Conservation (phyloP, 2,888 invertebrate species). For the Ectropis crepuscularia region DNA sequence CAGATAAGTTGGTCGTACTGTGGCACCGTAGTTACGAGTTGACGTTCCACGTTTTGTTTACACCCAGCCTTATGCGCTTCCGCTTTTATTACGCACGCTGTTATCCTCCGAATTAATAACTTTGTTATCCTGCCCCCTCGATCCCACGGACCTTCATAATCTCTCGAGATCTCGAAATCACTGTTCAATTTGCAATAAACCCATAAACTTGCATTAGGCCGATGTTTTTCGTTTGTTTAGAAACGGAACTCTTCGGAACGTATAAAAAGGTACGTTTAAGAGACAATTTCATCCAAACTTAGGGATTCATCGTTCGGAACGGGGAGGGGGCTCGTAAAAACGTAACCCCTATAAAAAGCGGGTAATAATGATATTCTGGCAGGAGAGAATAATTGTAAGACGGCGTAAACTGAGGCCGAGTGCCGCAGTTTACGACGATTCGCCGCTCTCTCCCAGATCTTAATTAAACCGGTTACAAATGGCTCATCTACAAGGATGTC, state of each 20-base stretch:
- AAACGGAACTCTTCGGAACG: constrained; percentile 35
- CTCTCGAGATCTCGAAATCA: constrained; percentile 25
- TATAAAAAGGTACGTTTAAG: constrained; percentile 41
- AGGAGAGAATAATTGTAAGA: constrained; percentile 67
- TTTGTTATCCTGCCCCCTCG: constrained; percentile 14
- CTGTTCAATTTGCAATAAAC: constrained; percentile 33
- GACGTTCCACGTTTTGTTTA: constrained; percentile 1
- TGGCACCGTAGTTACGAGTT: too few species aligned
- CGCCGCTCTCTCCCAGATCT: constrained; percentile 51
- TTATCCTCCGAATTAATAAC: constrained; percentile 13
- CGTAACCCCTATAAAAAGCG: constrained; percentile 65
- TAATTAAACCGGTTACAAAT: constrained; percentile 61
- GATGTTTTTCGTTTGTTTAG: constrained; percentile 34
- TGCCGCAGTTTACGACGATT: constrained; percentile 60
- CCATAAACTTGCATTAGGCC: constrained; percentile 28
- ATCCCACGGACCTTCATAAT: constrained; percentile 22
- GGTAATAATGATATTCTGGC: constrained; percentile 66
- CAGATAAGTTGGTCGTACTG: too few species aligned
- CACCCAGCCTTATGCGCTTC: constrained; percentile 26
- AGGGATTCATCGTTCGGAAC: constrained; percentile 44
- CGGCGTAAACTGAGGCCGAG: constrained; percentile 52
- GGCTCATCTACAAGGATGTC: constrained; percentile 34
- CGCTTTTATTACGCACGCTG: constrained; percentile 21
- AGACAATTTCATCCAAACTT: constrained; percentile 45
- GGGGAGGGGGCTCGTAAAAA: constrained; percentile 59